Evolutionary conservation across 2,888 invertebrate genomes (phyloP).

Genomic region (Agrochola circellaris): DNA sequence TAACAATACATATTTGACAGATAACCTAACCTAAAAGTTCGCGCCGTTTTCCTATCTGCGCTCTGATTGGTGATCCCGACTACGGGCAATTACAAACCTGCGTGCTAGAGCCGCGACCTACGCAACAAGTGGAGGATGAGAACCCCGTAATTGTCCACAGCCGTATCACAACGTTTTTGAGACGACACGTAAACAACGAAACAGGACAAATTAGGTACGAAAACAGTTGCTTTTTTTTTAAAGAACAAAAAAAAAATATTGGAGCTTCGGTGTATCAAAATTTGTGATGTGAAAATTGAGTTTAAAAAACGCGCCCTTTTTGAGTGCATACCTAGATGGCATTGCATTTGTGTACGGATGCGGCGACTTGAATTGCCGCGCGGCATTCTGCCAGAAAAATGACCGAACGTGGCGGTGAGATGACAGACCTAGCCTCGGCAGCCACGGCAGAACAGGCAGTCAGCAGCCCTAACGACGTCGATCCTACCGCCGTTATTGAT

Average conservation of each 20-base stretch:
- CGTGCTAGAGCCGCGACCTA: constrained; percentile 22
- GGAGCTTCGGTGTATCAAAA: too few species aligned
- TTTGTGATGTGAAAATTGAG: not conserved
- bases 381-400: constrained; percentile 26
- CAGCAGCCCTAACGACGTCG: not conserved
- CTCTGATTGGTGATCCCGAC: constrained; percentile 19
- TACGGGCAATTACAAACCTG: constrained; percentile 14
- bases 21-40: constrained; percentile 10
- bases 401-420: constrained; percentile 9
- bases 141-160: not conserved
- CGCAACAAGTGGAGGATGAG: constrained; percentile 37
- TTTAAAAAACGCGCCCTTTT: constrained; percentile 26
- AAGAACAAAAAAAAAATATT: too few species aligned
- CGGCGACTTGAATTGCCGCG: not conserved
- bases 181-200: not conserved
- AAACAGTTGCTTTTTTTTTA: not conserved
- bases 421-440: not conserved
- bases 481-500: not conserved
- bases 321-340: constrained; percentile 45
- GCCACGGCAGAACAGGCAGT: not conserved
- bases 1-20: not conserved
- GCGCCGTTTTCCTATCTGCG: constrained; percentile 25
- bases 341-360: constrained; percentile 35
- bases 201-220: not conserved
- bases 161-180: not conserved